A percentile compares a stretch with the other conserved stretches of the same genome.
Evolutionary conservation across 2,797 vertebrate species (phyloP).

Genomic region (Picus viridis): DNA sequence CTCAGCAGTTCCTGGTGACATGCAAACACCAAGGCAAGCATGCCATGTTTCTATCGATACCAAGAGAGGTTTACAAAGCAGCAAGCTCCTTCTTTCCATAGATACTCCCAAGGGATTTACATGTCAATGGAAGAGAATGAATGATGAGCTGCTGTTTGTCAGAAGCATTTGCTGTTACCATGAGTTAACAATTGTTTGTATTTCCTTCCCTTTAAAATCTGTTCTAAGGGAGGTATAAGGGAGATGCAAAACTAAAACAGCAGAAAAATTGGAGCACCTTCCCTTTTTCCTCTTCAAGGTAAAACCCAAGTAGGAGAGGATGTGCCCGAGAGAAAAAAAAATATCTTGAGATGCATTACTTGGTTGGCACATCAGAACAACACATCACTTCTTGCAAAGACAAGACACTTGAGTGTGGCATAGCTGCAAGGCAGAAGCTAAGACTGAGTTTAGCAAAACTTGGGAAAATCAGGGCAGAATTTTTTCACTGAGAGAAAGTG

Average conservation of each 20-base stretch:
- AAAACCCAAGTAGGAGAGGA: not conserved
- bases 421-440: not conserved
- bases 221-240: not conserved
- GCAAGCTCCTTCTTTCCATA: not conserved
- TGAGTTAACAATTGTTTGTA: not conserved
- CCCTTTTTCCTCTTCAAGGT: not conserved
- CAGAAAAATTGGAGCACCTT: not conserved
- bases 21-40: not conserved
- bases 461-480: not conserved
- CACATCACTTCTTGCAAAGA: not conserved
- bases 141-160: conserved; percentile 17
- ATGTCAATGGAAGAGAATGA: not conserved
- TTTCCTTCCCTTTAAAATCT: not conserved
- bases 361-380: not conserved
- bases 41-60: not conserved
- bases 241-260: not conserved
- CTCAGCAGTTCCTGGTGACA: conserved; percentile 1
- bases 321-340: not conserved
- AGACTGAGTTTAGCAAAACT: not conserved
- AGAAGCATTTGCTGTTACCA: not conserved
- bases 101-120: not conserved
- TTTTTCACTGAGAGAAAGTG: not conserved
- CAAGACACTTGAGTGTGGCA: not conserved
- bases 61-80: not conserved
- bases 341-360: not conserved